Evolutionary conservation across 2,888 invertebrate genomes (phyloP), one percentile per base, ranked within the genome.

Genomic region (Ptychoptera contaminata): DNA sequence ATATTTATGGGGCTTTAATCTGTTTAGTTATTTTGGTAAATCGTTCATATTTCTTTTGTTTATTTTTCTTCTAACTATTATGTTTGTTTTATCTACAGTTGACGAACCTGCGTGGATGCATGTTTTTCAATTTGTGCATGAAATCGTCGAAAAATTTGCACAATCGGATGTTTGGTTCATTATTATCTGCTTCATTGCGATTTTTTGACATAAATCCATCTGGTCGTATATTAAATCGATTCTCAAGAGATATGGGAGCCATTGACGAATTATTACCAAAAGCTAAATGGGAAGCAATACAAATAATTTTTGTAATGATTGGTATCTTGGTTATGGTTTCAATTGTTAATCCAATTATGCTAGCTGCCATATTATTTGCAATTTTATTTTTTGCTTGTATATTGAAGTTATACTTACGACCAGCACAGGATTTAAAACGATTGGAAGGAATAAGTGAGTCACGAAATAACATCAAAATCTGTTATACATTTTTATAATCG

Each of bases 151-250:
- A 74, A 49, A 75, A 72, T 47, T 71, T 93, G 2, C 92, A 93
- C 61, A 77, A 82, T 54, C 70, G 68, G n/a, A 91, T 92, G 88
- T 90, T 92, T 62, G 67, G 72, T 38, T 75, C 80, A 40, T 73
- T 92, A 55, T 67, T 90, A 7, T 69, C 78, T 49, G 77, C 85
- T 0, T 79, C 80, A 0, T 83, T 90, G 74, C 64, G 76, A n/a
- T 93, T 93, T 68, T 93, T 92, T 59, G 85, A 91, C 55, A 74
- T 70, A 0, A 92, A 91, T 67, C 82, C 90, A 1, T 78, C 81
- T 47, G 84, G 84, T 8, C 61, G 72, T 43, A 76, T 85, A 51
- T 62, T 85, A 31, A 85, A 84, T 61, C 67, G 84, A 41, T 84
- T 85, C 60, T 77, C 83, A 0, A 83, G 82, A 59, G 84, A 85